Conservation (phyloP, 2,797 vertebrate species). For the Lacerta bilineata region DNA sequence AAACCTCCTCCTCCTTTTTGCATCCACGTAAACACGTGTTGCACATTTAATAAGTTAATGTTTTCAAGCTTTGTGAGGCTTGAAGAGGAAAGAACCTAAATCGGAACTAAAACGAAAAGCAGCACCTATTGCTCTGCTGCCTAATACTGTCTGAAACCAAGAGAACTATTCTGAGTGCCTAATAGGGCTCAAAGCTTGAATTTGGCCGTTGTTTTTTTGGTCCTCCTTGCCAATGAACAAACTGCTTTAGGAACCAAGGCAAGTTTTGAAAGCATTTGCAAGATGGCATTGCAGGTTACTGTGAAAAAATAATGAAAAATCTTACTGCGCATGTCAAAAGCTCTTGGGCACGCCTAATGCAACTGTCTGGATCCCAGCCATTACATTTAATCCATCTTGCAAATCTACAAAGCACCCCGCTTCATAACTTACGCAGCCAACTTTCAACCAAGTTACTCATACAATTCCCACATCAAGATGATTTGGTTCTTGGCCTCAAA, state of each 20-base stretch:
- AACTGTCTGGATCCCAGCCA: background rate
- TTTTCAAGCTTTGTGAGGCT: no score
- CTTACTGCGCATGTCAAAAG: background rate
- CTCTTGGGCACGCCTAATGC: background rate
- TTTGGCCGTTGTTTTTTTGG: background rate
- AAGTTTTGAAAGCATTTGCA: background rate
- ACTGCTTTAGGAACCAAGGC: background rate
- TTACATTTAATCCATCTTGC: slow-evolving; percentile 42
- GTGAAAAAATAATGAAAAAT: background rate
- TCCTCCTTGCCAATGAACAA: background rate
- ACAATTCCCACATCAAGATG: background rate
- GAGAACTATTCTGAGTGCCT: background rate
- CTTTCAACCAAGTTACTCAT: background rate
- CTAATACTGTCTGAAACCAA: background rate
- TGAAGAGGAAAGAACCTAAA: background rate
- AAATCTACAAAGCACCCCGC: slow-evolving; percentile 33
- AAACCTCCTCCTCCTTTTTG: no score
- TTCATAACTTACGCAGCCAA: slow-evolving; percentile 11
- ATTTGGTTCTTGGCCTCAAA: slow-evolving; percentile 15
- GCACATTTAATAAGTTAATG: background rate
- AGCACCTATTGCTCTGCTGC: background rate
- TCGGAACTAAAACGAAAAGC: background rate
- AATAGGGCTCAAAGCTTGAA: background rate
- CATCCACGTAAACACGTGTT: background rate
- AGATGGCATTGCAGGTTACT: no score